Conservation (phyloP, 1,140 invertebrate genomes). For the Agrilus planipennis region DNA sequence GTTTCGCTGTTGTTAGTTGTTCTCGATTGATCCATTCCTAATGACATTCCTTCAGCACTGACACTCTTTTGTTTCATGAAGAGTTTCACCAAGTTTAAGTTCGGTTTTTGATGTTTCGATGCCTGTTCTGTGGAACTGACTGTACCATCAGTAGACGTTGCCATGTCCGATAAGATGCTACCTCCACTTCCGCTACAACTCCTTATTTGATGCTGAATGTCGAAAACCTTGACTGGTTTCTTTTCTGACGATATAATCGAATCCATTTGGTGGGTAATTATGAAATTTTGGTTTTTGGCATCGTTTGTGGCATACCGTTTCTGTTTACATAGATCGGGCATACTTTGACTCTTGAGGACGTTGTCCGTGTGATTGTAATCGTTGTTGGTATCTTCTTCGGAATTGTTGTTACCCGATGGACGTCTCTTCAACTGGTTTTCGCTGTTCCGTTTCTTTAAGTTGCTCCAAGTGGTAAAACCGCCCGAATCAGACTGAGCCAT, state of each 20-base stretch:
- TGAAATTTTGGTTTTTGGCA: too few relatives aligned
- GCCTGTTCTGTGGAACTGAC: slow-evolving; percentile 29
- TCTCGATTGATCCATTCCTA: slow-evolving; percentile 50
- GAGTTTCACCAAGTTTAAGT: slow-evolving; percentile 74
- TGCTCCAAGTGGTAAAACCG: slow-evolving; percentile 72
- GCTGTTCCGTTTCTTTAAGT: slow-evolving; percentile 43
- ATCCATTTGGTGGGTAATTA: too few relatives aligned
- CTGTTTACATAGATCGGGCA: slow-evolving; percentile 51
- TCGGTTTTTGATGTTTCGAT: slow-evolving; percentile 42
- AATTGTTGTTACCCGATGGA: slow-evolving; percentile 70
- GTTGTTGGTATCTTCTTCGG: slow-evolving; percentile 33
- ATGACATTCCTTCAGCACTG: slow-evolving; percentile 51
- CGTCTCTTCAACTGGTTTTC: slow-evolving; percentile 43
- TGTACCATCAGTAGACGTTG: slow-evolving; percentile 38
- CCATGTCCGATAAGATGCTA: slow-evolving; percentile 45
- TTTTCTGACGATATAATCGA: slow-evolving; percentile 41
- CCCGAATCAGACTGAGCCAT: slow-evolving; percentile 75
- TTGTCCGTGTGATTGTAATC: slow-evolving; percentile 35
- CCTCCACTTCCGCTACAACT: slow-evolving; percentile 32
- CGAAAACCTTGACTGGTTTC: slow-evolving; percentile 51
- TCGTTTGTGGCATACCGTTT: too few relatives aligned
- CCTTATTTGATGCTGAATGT: slow-evolving; percentile 43
- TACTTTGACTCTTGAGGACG: slow-evolving; percentile 55
- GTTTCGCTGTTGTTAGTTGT: slow-evolving; percentile 41
- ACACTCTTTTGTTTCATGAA: slow-evolving; percentile 83